Evolutionary conservation across 1,140 invertebrate genomes (phyloP).

Genomic region (Drosophila nikananu): DNA sequence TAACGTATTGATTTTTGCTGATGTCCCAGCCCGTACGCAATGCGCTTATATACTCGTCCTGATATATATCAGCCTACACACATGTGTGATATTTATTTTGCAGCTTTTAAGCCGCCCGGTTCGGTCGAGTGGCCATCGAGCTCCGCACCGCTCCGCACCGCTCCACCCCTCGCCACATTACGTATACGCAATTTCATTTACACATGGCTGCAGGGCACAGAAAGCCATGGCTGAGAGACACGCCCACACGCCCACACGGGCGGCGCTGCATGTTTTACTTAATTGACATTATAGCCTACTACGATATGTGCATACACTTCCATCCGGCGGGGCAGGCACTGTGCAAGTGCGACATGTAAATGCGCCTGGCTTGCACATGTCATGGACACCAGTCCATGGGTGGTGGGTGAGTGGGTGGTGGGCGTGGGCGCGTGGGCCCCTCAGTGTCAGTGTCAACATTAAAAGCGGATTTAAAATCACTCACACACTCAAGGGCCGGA

Average conservation of each 20-base stretch:
- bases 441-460: conserved; percentile 84
- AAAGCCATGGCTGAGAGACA: conserved; percentile 61
- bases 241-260: conserved; percentile 41
- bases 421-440: conserved; percentile 21
- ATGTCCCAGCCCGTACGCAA: conserved; percentile 21
- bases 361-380: conserved; percentile 79
- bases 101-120: conserved; percentile 61
- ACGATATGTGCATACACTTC: conserved; percentile 81
- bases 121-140: conserved; percentile 17
- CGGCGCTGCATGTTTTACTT: conserved; percentile 52
- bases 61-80: not conserved
- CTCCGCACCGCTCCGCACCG: not conserved
- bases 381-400: conserved; percentile 37
- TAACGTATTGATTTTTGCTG: conserved; percentile 72
- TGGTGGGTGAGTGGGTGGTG: not conserved
- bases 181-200: conserved; percentile 77
- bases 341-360: conserved; percentile 73
- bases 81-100: conserved; percentile 54
- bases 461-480: conserved; percentile 85
- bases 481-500: conserved; percentile 53
- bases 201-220: conserved; percentile 73
- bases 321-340: conserved; percentile 27
- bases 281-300: conserved; percentile 83
- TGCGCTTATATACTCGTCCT: not conserved
- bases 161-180: conserved; percentile 40